Evolutionary conservation across 2,113 vertebrate genomes (phyloP), one percentile per base, ranked within the genome.

Genomic region (Proterorhinus semilunaris): DNA sequence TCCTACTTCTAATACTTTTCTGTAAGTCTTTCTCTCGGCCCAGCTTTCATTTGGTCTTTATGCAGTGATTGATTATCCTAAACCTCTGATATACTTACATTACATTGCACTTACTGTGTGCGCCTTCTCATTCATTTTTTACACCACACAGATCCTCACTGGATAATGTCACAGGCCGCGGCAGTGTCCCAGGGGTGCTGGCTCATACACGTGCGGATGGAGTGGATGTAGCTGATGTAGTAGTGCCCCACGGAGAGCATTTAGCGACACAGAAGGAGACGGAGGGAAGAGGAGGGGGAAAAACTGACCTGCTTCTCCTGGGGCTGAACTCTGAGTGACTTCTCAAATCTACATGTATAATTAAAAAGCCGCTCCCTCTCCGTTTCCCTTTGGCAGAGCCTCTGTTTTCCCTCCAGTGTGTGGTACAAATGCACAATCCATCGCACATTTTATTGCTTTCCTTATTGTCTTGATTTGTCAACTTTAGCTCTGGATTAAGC

Each of bases 321-420:
- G 47, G 69, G 68, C 48, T 82, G 72, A 85, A 86, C 83, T 84
- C 72, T 76, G 69, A 80, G 48, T 69, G 85, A 80, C 86, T 83
- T 74, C 59, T 75, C 27, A 66, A 79, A 83, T 89, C 59, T 78
- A 75, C 68, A 85, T 87, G 62, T 48, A 68, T 83, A 82, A 87
- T 87, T 80, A 80, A 89, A 80, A 74, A 21, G 54, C n/a, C 7
- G 10, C 65, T 54, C 47, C 1, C 69, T 63, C 71, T 64, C 70
- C 73, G 65, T 76, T 86, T 82, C 76, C 65, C 70, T 84, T 70
- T 78, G 74, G 65, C 43, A 42, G 52, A n/a, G 65, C 44, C 46
- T 45, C 65, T 68, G 66, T 66, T 45, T 66, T 65, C 10, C 27
- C 47, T 50, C 17, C 4, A 0, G 27, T 59, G 69, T 51, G 2